Conservation (phyloP, 2,113 vertebrate species). For the Nannospalax galili region DNA sequence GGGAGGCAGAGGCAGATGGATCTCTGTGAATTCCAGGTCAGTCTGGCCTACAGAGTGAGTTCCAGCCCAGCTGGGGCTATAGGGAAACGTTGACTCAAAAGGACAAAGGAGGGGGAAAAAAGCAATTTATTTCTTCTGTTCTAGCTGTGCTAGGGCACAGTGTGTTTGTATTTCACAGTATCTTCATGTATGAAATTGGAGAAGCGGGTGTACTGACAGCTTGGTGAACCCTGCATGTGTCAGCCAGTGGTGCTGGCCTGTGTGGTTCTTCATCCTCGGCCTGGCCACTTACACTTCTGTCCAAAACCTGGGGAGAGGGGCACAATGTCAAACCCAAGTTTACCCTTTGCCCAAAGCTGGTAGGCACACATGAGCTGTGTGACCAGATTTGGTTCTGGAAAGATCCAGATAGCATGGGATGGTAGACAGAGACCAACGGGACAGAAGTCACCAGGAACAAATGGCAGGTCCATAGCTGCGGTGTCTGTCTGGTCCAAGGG, state of each 20-base stretch:
- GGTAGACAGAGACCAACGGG: background rate
- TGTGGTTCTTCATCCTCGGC: background rate
- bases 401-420: background rate
- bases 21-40: no score
- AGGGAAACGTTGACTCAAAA: no score
- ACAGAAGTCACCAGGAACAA: background rate
- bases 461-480: background rate
- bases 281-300: background rate
- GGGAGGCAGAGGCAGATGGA: no score
- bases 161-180: slow-evolving; percentile 25
- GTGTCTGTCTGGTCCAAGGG: background rate
- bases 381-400: slow-evolving; percentile 25
- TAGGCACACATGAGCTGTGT: background rate
- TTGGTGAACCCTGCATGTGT: background rate
- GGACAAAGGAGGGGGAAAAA: no score
- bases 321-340: background rate
- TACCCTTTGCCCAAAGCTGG: background rate
- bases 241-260: background rate
- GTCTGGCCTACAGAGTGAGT: no score
- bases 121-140: background rate
- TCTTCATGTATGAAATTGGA: background rate
- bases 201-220: background rate
- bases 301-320: background rate
- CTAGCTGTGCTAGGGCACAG: background rate
- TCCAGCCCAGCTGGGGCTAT: no score